Evolutionary conservation across 1,140 invertebrate genomes (phyloP), one percentile per base, ranked within the genome.

Genomic region (Brachionus plicatilis): DNA sequence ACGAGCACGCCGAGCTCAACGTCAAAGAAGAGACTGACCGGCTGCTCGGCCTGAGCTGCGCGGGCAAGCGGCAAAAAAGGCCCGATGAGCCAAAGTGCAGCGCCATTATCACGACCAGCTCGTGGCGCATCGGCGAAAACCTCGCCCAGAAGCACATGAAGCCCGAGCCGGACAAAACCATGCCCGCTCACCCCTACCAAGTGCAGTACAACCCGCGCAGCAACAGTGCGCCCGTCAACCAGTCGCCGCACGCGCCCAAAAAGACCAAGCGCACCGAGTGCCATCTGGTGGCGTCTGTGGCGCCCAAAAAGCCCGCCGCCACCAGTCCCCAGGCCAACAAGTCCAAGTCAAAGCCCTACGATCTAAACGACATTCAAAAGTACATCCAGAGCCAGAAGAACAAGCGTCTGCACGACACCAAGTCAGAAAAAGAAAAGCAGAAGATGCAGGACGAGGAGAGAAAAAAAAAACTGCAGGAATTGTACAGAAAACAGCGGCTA

Each of bases 311-410:
- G 27, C 0, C 72, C 12, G 6, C 7, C 11, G 8, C 33, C 4
- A 50, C 8, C 43, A 76, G 72, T 50, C 72, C 72, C 3, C 72
- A 76, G 33, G 27, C 43, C 20, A 76, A 53, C 72, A 60, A 45
- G 7, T 17, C n/a, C 56, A 82, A 82, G 27, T 20, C 17, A 1
- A 82, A 82, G 37, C 79, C 79, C 2, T 82, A 82, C n/a, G 79
- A 82, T 27, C 43, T 68, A 0, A 68, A 68, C 79, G 79, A 82
- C 24, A 68, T 82, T 12, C 79, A 82, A 3, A 82, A 82, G 43
- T 82, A 82, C 53, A 82, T 82, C 24, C 53, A 82, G 53, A 65
- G 79, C 43, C 53, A 82, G 37, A 82, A 82, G 41, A 24, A 17
- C 17, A 60, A 82, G 79, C 50, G 79, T 0, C 37, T 82, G 2